These are phyloP conservation scores for Temnothorax unifasciatus DNA, from an alignment of 2,888 invertebrate species.

Conservation along the genomic window DNA sequence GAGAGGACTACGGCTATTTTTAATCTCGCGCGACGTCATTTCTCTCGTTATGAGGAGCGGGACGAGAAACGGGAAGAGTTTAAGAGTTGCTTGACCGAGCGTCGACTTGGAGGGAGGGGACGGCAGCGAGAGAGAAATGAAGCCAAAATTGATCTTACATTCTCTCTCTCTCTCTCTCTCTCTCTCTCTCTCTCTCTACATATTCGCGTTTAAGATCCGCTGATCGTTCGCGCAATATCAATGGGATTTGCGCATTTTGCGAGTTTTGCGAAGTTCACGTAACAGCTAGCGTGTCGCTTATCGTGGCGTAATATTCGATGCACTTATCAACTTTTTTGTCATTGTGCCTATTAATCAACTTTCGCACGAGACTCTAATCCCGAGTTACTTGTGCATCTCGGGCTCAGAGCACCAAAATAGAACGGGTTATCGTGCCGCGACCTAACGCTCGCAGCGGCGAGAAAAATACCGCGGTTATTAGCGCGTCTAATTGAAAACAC, in stretches of 20 bases:
- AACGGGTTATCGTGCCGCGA: slow-evolving; percentile 20
- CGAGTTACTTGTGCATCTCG: neutral
- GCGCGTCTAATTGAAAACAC: slow-evolving; percentile 14
- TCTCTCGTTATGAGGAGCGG: slow-evolving; percentile 16
- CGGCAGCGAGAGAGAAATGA: neutral
- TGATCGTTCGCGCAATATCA: too few relatives aligned
- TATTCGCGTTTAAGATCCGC: too few relatives aligned
- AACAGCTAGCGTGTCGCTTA: neutral
- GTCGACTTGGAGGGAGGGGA: neutral
- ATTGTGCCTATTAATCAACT: slow-evolving; percentile 26
- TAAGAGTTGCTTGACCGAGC: slow-evolving; percentile 56
- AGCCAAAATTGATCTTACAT: neutral
- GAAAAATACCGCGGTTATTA: slow-evolving; percentile 7
- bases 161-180: neutral
- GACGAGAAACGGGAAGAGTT: slow-evolving; percentile 26
- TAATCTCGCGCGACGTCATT: slow-evolving; percentile 68
- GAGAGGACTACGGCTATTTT: slow-evolving; percentile 74
- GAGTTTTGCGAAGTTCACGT: neutral
- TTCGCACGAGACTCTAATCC: slow-evolving; percentile 22
- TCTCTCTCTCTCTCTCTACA: too few relatives aligned
- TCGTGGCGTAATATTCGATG: neutral
- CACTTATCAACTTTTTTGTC: slow-evolving; percentile 6
- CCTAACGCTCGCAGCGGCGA: neutral
- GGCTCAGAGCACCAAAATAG: neutral
- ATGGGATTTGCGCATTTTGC: too few relatives aligned